Evolutionary conservation across 2,113 vertebrate species (phyloP).

Genomic region (Pterocles burchelli): DNA sequence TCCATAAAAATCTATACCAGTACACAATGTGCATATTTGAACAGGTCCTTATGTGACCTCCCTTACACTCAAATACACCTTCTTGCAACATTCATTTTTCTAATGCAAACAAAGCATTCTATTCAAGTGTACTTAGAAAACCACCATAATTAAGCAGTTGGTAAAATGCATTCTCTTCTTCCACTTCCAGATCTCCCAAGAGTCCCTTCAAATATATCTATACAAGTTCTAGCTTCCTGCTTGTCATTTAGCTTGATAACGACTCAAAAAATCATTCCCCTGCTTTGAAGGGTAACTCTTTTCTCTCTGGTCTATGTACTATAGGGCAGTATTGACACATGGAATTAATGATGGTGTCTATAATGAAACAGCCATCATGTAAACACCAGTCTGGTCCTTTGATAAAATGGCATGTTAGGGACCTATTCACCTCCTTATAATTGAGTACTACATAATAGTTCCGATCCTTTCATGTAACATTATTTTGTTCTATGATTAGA

Average conservation of each 20-base stretch:
- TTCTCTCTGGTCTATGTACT: slow-evolving; percentile 66
- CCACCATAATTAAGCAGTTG: slow-evolving; percentile 79
- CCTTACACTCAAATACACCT: slow-evolving; percentile 55
- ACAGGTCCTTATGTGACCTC: slow-evolving; percentile 52
- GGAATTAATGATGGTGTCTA: slow-evolving; percentile 79
- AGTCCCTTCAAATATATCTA: slow-evolving; percentile 76
- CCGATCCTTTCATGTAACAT: slow-evolving; percentile 76
- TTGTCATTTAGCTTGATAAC: slow-evolving; percentile 79
- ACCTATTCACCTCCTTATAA: slow-evolving; percentile 84
- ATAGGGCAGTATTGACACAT: slow-evolving; percentile 73
- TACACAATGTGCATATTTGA: background rate
- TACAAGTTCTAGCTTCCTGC: slow-evolving; percentile 71
- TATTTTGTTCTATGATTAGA: slow-evolving; percentile 81
- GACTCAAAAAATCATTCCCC: slow-evolving; percentile 73
- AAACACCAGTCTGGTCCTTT: slow-evolving; percentile 76
- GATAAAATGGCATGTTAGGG: slow-evolving; percentile 73
- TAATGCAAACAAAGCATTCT: slow-evolving; percentile 72
- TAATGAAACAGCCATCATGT: slow-evolving; percentile 78
- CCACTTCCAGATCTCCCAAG: slow-evolving; percentile 83
- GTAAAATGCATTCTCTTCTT: slow-evolving; percentile 83
- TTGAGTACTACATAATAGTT: slow-evolving; percentile 82
- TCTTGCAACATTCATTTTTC: slow-evolving; percentile 45
- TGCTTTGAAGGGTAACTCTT: slow-evolving; percentile 76
- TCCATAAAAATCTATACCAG: background rate
- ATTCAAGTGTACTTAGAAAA: slow-evolving; percentile 67